phyloP scores from a whole-genome alignment of 2,113 vertebrate species.

The Pionites leucogaster region DNA sequence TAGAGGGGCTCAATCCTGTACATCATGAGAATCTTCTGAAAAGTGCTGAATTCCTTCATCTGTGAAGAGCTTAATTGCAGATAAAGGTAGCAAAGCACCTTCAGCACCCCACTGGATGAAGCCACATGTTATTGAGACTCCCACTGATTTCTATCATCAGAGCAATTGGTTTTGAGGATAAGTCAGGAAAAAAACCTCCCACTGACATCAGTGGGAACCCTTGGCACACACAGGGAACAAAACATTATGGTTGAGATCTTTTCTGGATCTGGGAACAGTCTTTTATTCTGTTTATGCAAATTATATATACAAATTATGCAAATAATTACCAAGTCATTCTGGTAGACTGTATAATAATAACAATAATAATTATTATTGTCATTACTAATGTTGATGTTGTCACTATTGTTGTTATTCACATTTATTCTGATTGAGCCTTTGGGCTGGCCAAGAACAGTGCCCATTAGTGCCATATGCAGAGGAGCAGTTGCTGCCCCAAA shows the following conservation, averaged over 20 bases:
- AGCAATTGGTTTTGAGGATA: slow-evolving; percentile 53
- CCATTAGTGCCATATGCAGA: neutral
- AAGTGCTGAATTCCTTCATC: neutral
- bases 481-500: neutral
- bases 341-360: slow-evolving; percentile 56
- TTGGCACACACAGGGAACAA: slow-evolving; percentile 5
- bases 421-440: neutral
- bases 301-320: slow-evolving; percentile 66
- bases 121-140: neutral
- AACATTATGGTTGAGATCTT: slow-evolving; percentile 23
- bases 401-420: slow-evolving; percentile 4
- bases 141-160: slow-evolving; percentile 54
- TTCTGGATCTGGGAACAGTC: slow-evolving; percentile 24
- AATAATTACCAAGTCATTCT: slow-evolving; percentile 61
- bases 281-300: slow-evolving; percentile 64
- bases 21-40: neutral
- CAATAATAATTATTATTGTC: slow-evolving; percentile 61
- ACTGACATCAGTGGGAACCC: slow-evolving; percentile 56
- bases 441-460: neutral
- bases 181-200: slow-evolving; percentile 25
- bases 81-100: neutral
- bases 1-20: slow-evolving; percentile 7
- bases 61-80: neutral
- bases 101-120: slow-evolving; percentile 26
- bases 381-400: slow-evolving; percentile 49